Conservation (phyloP, 2,797 vertebrate species). For the Karalla daura region DNA sequence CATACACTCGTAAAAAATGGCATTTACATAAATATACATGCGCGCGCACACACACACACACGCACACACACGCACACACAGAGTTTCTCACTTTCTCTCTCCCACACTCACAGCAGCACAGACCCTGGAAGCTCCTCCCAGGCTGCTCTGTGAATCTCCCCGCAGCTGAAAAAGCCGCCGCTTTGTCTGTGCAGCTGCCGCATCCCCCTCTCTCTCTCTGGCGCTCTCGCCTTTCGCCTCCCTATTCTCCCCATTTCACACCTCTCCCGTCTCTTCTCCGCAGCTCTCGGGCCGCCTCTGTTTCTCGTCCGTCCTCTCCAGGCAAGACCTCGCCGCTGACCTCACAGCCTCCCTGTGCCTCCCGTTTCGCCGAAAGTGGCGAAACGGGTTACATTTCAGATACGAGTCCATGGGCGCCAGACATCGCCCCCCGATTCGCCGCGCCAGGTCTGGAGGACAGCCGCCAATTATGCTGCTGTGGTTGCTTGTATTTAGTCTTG, state of each 20-base stretch:
- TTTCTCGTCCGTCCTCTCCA: not conserved
- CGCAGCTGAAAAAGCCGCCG: not conserved
- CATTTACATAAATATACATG: not conserved
- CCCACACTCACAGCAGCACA: not conserved
- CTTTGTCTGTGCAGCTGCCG: constrained; percentile 30
- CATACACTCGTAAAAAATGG: not conserved
- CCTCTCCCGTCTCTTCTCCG: constrained; percentile 8
- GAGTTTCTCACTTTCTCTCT: not conserved
- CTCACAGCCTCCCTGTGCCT: not conserved
- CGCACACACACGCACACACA: not conserved
- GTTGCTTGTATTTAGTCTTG: no score
- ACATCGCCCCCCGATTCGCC: no score
- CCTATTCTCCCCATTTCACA: constrained; percentile 12
- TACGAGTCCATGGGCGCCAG: no score
- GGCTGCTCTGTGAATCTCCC: constrained; percentile 7
- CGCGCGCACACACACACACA: not conserved
- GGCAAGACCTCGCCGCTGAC: not conserved
- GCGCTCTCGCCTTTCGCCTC: not conserved
- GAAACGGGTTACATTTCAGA: not conserved
- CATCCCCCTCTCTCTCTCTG: not conserved
- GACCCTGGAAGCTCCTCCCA: no score
- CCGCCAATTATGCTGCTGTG: no score
- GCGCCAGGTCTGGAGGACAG: no score
- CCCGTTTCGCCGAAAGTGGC: not conserved
- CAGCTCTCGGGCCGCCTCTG: not conserved